Evolutionary conservation across 2,113 vertebrate genomes (phyloP), one percentile per base, ranked within the genome.

Genomic region (Arenaria interpres): DNA sequence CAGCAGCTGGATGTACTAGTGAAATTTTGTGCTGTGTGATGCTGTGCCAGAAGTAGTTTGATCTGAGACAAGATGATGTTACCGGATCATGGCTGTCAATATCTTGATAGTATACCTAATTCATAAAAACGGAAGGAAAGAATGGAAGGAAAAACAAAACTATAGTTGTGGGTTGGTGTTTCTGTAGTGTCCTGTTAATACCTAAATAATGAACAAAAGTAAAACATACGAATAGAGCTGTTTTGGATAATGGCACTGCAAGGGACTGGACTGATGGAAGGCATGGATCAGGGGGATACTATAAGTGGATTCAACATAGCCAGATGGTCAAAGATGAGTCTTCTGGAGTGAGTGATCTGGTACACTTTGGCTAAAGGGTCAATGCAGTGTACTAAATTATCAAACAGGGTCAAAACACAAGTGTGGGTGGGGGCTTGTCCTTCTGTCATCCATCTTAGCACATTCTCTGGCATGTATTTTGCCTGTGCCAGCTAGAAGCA

Each of bases 41-140:
- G 35, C 27, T n/a, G 9, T 69, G 28, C 14, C 12, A 8, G 32
- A 45, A 69, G 10, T 18, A 59, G 33, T 59, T 28, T 46, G n/a
- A 45, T 82, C 32, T 41, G 16, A 8, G 33, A 60, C 10, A 45
- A 69, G 37, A 77, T 25, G 8, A 11, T 24, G 24, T 37, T 81
- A 51, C 10, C 85, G 28, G 35, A 66, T 9, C 0, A 0, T 0
- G 0, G 7, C 16, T 82, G 24, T 7, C 64, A 77, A 41, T 3
- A 7, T 18, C n/a, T 77, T 51, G 25, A 22, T 24, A 37, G 5
- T 18, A 73, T 16, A 50, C 2, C 21, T 51, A 16, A 60, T 69
- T 74, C 28, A 37, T 62, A 39, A 91, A 82, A 91, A 51, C 5
- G 50, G 50, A 51, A 51, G 48, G 48, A 50, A 50, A 46, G 30